Percentiles rank a stretch among this genome's conserved stretches.
phyloP scores from a whole-genome alignment of 1,140 invertebrate species.

The Adelges cooleyi region DNA sequence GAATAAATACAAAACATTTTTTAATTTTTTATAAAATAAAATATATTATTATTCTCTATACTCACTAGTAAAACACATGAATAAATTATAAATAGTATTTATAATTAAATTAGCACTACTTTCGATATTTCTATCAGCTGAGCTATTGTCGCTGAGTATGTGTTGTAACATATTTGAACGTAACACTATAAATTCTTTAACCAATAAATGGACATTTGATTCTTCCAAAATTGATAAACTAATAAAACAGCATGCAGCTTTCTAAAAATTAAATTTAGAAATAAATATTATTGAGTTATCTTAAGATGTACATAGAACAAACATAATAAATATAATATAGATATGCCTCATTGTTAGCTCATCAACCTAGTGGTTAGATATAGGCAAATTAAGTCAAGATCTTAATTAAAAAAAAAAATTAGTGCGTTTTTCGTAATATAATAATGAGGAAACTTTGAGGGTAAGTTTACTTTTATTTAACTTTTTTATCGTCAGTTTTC shows the following conservation, averaged over 20 bases:
- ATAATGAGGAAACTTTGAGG: too few relatives aligned
- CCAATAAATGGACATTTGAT: constrained; percentile 8
- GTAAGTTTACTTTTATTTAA: too few relatives aligned
- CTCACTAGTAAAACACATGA: constrained; percentile 19
- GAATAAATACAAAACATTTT: not conserved
- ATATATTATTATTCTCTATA: not conserved
- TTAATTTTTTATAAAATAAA: not conserved
- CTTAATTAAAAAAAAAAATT: too few relatives aligned
- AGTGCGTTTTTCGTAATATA: too few relatives aligned
- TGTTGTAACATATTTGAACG: constrained; percentile 25
- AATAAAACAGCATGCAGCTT: constrained; percentile 7
- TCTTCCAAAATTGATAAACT: constrained; percentile 14
- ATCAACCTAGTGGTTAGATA: too few relatives aligned
- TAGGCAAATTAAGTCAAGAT: too few relatives aligned
- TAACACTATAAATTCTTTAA: constrained; percentile 26
- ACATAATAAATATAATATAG: too few relatives aligned
- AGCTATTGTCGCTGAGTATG: not conserved
- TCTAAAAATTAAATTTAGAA: not conserved
- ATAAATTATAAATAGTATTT: constrained; percentile 23
- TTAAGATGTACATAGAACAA: too few relatives aligned
- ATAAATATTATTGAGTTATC: too few relatives aligned
- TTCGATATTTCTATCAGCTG: constrained; percentile 13
- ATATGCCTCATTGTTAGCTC: too few relatives aligned
- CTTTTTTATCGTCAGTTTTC: too few relatives aligned
- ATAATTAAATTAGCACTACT: constrained; percentile 16